A percentile compares a stretch with the other conserved stretches of the same genome.
phyloP scores from a whole-genome alignment of 30 jellyfish, hydroid and myxozoan genomes.

The Chironex yamaguchii region DNA sequence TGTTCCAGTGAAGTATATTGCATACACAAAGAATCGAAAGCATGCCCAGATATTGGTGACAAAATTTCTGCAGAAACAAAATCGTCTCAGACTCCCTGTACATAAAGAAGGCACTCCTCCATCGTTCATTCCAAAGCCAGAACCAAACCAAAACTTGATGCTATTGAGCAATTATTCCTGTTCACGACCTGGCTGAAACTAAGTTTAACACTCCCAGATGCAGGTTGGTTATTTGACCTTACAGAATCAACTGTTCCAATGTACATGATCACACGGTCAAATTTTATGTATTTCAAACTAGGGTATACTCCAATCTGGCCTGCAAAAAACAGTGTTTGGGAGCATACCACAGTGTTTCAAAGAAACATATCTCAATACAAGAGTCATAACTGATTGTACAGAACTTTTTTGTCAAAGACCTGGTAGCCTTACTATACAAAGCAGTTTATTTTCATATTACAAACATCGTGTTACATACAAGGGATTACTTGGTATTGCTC shows the following conservation, averaged over 20 bases:
- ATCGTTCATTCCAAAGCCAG: too few species aligned
- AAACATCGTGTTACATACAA: slow-evolving; percentile 72
- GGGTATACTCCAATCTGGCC: too few species aligned
- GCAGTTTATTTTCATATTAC: slow-evolving; percentile 47
- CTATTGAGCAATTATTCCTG: slow-evolving; percentile 58
- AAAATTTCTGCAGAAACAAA: too few species aligned
- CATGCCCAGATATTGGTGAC: too few species aligned
- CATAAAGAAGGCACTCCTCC: too few species aligned
- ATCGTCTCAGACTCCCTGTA: too few species aligned
- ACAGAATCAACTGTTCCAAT: slow-evolving; percentile 65
- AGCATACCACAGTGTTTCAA: too few species aligned
- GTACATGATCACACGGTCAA: slow-evolving; percentile 55
- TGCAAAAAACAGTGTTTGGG: too few species aligned
- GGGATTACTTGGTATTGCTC: slow-evolving; percentile 63
- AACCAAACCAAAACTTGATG: slow-evolving; percentile 63
- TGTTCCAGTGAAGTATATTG: too few species aligned
- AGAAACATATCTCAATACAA: slow-evolving; percentile 46
- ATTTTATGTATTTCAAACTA: slow-evolving; percentile 57
- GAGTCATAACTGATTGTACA: slow-evolving; percentile 65
- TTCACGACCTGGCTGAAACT: slow-evolving; percentile 38
- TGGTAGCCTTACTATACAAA: slow-evolving; percentile 41
- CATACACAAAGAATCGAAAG: too few species aligned
- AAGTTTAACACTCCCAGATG: slow-evolving; percentile 41
- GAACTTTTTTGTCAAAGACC: slow-evolving; percentile 75
- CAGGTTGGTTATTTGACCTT: slow-evolving; percentile 63